phyloP scores from a whole-genome alignment of 1,140 invertebrate genomes.

The Conus betulinus region DNA sequence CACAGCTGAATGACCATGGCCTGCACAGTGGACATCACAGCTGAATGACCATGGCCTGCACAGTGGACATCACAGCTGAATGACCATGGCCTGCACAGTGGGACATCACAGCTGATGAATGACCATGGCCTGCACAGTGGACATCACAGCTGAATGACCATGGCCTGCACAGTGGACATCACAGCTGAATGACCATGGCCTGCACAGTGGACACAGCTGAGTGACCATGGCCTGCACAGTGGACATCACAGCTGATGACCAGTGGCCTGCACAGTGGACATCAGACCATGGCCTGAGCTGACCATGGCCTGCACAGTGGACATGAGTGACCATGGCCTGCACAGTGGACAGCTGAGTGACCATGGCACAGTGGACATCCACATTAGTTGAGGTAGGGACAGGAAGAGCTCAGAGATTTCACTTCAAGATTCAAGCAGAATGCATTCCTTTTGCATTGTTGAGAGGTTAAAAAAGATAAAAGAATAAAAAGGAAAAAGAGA shows the following conservation, averaged over 20 bases:
- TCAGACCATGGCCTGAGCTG: neutral
- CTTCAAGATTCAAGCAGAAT: too few species aligned
- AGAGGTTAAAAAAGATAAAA: too few species aligned
- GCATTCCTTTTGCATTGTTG: too few species aligned
- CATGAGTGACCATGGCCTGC: neutral
- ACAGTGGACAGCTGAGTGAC: neutral
- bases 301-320: neutral
- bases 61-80: neutral
- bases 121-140: neutral
- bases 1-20: neutral
- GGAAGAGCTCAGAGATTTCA: too few species aligned
- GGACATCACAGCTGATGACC: neutral
- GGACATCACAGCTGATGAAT: neutral
- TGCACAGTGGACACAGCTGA: too few species aligned
- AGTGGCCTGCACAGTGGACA: neutral
- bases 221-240: too few species aligned
- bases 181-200: neutral
- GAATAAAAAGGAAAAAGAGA: too few species aligned
- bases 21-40: neutral
- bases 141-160: neutral
- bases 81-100: neutral
- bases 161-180: neutral
- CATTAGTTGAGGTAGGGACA: too few species aligned
- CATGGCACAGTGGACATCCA: too few species aligned
- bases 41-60: neutral